These are phyloP conservation scores for Elysia chlorotica DNA, from an alignment of 1,140 invertebrate species.

Conservation along the genomic window DNA sequence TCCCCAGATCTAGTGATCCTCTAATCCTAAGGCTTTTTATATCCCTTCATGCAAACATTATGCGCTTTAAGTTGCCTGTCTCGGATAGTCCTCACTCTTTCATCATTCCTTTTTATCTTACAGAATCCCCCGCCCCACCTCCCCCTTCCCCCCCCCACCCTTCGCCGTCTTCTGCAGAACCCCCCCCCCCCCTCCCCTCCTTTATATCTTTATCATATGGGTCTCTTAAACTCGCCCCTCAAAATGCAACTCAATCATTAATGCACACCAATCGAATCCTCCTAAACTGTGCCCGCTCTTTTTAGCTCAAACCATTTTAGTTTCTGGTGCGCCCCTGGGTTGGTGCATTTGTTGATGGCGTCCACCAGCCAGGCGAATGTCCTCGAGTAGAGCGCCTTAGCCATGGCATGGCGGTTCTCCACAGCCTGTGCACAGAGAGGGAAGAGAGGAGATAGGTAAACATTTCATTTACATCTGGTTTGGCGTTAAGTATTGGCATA, in stretches of 20 bases:
- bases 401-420: constrained; percentile 94
- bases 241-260: background rate
- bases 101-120: background rate
- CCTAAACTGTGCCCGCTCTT: background rate
- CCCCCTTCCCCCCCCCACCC: background rate
- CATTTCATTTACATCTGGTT: background rate
- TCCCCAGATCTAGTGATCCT: background rate
- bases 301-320: constrained; percentile 96
- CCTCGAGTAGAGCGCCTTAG: constrained; percentile 96
- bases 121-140: background rate
- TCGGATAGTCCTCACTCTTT: background rate
- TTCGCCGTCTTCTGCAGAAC: background rate
- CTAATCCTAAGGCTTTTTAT: background rate
- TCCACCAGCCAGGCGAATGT: constrained; percentile 99
- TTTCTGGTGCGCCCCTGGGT: constrained; percentile 93
- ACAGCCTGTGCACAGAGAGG: constrained; percentile 69
- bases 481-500: background rate
- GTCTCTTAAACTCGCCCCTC: background rate
- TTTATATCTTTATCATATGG: background rate
- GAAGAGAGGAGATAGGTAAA: background rate
- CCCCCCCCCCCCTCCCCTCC: background rate
- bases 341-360: constrained; percentile 92
- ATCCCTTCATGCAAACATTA: background rate
- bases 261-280: background rate
- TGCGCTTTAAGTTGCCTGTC: background rate